Percentiles rank a stretch among this genome's conserved stretches.
phyloP scores from a whole-genome alignment of 92 coral and sea anemone species.

The Epizoanthus fatuus region DNA sequence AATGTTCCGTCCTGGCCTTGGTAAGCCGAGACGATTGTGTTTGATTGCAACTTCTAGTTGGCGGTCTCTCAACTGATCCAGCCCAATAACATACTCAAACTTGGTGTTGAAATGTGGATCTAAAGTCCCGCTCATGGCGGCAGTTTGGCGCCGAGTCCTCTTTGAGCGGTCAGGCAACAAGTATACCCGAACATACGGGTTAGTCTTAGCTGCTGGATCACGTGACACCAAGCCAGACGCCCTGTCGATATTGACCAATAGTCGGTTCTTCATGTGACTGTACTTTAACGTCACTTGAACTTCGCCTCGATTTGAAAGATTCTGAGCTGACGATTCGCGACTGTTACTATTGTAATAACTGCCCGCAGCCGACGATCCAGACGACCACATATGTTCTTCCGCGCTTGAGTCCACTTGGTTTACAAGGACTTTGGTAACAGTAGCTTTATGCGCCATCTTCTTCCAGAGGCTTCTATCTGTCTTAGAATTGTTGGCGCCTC shows the following conservation, averaged over 20 bases:
- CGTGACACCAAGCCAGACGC: slow-evolving; percentile 71
- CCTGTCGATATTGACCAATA: slow-evolving; percentile 70
- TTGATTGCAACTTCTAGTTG: slow-evolving; percentile 82
- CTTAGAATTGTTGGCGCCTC: background rate
- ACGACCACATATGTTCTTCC: background rate
- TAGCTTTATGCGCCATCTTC: slow-evolving; percentile 3
- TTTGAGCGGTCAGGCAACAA: slow-evolving; percentile 89
- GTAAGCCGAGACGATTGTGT: slow-evolving; percentile 70
- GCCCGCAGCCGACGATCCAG: slow-evolving; percentile 39
- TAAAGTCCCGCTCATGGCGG: slow-evolving; percentile 71
- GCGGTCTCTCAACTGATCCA: slow-evolving; percentile 82
- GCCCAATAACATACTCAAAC: slow-evolving; percentile 83
- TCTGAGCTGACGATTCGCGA: slow-evolving; percentile 57
- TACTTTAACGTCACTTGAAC: slow-evolving; percentile 81
- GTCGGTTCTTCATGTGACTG: slow-evolving; percentile 79
- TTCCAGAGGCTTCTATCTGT: background rate
- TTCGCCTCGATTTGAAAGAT: slow-evolving; percentile 76
- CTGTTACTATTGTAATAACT: slow-evolving; percentile 42
- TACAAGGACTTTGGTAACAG: background rate
- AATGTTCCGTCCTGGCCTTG: slow-evolving; percentile 63
- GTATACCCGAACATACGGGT: slow-evolving; percentile 81
- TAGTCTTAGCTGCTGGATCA: slow-evolving; percentile 74
- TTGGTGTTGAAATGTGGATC: slow-evolving; percentile 84
- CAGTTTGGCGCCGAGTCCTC: slow-evolving; percentile 82
- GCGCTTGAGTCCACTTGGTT: background rate